These are phyloP conservation scores for Euschistus heros DNA, from an alignment of 1,140 invertebrate genomes.

Conservation along the genomic window DNA sequence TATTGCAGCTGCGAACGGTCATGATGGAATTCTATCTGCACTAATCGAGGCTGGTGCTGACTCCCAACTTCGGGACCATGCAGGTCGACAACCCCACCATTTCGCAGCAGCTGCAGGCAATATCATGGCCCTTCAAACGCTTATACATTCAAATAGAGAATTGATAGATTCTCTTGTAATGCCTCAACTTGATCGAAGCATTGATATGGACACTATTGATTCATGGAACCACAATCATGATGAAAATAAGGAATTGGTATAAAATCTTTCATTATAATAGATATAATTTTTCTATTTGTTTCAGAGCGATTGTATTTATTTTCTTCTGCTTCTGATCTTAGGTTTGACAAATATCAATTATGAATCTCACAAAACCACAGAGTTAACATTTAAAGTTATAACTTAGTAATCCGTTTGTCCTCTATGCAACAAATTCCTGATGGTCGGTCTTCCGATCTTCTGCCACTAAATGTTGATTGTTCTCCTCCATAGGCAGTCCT, in stretches of 20 bases:
- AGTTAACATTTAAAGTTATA: no score
- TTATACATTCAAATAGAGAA: not conserved
- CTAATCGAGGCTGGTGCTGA: conserved; percentile 37
- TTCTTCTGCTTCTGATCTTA: no score
- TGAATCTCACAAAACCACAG: no score
- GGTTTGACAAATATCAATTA: no score
- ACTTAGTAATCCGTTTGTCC: no score
- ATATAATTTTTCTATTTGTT: not conserved
- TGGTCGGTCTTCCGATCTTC: no score
- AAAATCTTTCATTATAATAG: not conserved
- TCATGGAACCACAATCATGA: conserved; percentile 29
- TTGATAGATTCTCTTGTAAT: not conserved
- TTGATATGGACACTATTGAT: conserved; percentile 20
- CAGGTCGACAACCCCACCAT: conserved; percentile 39
- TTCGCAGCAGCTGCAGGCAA: conserved; percentile 38
- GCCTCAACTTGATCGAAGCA: no score
- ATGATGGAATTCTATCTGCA: conserved; percentile 34
- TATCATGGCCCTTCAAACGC: conserved; percentile 32
- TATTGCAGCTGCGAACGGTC: conserved; percentile 34
- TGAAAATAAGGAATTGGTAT: conserved; percentile 22
- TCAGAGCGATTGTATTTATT: not conserved
- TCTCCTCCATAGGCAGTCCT: no score
- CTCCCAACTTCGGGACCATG: conserved; percentile 34
- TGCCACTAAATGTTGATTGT: no score
- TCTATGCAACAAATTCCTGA: no score